These are phyloP conservation scores for Malurus leucopterus DNA, from an alignment of 2,797 vertebrate species.

Conservation along the genomic window DNA sequence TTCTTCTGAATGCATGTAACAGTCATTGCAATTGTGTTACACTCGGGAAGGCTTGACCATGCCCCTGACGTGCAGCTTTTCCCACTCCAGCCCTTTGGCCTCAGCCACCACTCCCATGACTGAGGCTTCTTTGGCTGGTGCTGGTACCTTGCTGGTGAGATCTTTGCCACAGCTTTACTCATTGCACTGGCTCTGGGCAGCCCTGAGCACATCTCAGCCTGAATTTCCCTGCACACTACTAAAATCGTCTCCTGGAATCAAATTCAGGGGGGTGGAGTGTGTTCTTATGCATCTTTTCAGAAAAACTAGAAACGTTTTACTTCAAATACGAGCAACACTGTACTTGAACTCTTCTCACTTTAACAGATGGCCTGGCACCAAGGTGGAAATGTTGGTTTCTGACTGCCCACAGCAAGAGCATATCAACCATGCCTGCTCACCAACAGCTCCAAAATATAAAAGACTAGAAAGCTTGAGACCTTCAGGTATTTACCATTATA, in stretches of 20 bases:
- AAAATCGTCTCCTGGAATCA: background rate
- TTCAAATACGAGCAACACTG: background rate
- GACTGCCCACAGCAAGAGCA: background rate
- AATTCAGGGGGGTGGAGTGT: background rate
- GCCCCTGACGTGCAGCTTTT: background rate
- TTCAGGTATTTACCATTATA: background rate
- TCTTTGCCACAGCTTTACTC: background rate
- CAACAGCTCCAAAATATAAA: background rate
- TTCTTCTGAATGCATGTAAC: background rate
- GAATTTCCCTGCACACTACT: background rate
- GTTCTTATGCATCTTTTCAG: background rate
- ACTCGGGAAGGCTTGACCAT: rapidly evolving
- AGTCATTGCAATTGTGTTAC: background rate
- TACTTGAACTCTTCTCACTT: background rate
- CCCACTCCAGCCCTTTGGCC: background rate
- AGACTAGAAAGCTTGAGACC: background rate
- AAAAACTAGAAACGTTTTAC: background rate
- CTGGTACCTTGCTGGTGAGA: rapidly evolving
- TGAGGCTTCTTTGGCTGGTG: background rate
- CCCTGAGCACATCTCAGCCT: background rate
- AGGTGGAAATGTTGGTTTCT: background rate
- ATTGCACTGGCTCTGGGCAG: background rate
- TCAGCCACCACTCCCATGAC: background rate
- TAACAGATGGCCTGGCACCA: background rate
- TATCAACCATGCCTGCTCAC: background rate